These are phyloP conservation scores for Sylvietta virens DNA, from an alignment of 2,113 vertebrate genomes.

Conservation along the genomic window DNA sequence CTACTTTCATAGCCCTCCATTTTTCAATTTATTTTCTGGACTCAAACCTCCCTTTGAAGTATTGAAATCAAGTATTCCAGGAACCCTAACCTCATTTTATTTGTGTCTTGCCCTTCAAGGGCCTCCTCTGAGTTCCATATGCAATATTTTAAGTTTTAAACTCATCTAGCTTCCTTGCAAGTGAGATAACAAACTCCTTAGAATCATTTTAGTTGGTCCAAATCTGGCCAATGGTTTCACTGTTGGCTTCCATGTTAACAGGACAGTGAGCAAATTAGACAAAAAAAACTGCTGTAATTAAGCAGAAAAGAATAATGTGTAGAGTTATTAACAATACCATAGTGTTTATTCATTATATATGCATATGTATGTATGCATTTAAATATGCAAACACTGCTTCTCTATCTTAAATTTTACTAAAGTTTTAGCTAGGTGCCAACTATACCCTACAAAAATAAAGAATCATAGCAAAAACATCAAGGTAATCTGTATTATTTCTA, in stretches of 20 bases:
- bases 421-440: not conserved
- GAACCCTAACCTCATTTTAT: not conserved
- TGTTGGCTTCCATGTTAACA: not conserved
- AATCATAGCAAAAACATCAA: not conserved
- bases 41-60: not conserved
- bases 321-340: not conserved
- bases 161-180: not conserved
- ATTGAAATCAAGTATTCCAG: not conserved
- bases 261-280: not conserved
- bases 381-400: not conserved
- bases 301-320: not conserved
- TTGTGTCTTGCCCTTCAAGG: not conserved
- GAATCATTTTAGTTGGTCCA: not conserved
- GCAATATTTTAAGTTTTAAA: not conserved
- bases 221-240: not conserved
- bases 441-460: not conserved
- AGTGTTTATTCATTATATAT: not conserved
- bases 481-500: not conserved
- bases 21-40: not conserved
- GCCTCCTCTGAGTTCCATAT: not conserved
- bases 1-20: not conserved
- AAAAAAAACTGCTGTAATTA: not conserved
- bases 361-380: not conserved
- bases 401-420: not conserved
- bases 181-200: not conserved